Evolutionary conservation across 2,113 vertebrate genomes (phyloP), one percentile per base, ranked within the genome.

Genomic region (Neodon shergylaensis): DNA sequence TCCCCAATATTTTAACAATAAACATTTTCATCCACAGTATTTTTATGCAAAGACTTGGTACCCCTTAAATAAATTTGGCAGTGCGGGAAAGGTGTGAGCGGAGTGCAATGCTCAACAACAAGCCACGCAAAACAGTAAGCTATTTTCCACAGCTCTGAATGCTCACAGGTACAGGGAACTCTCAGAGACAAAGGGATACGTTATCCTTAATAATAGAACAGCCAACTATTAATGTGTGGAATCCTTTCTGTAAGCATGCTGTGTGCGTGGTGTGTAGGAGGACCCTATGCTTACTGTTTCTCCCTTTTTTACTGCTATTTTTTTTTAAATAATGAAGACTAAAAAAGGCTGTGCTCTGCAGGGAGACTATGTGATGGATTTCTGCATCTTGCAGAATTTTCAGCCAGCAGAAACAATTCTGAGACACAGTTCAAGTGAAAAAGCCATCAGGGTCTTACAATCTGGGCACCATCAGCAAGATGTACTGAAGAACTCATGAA

Each of bases 391-490:
- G 82, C 74, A 90, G 13, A 92, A 90, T 61, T 85, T 76, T 66
- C 52, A 85, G 19, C 26, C 26, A 81, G 26, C 58, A 68, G 42
- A 28, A 76, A 88, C 58, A 77, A 72, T 81, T 68, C 33, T 88
- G 39, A 95, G 28, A 94, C 79, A 72, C 33, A 89, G 11, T 74
- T 21, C 68, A 68, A 42, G 26, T 68, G 47, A 63, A 91, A 97
- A 92, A 22, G 13, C 5, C 72, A 36, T 16, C 63, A 73, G 2
- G 36, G 11, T 16, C 42, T 91, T 92, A 14, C 5, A 72, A 22
- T 94, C 86, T 31, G 22, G 70, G n/a, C 22, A 81, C 8, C 42
- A 21, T 52, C 0, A 54, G 65, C 1, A 73, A 36, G 39, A 44
- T 28, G 22, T 39, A 8, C 44, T 85, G 16, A 47, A 44, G 2